These are phyloP conservation scores for Grantiella picta DNA, from an alignment of 2,113 vertebrate species.

Conservation along the genomic window DNA sequence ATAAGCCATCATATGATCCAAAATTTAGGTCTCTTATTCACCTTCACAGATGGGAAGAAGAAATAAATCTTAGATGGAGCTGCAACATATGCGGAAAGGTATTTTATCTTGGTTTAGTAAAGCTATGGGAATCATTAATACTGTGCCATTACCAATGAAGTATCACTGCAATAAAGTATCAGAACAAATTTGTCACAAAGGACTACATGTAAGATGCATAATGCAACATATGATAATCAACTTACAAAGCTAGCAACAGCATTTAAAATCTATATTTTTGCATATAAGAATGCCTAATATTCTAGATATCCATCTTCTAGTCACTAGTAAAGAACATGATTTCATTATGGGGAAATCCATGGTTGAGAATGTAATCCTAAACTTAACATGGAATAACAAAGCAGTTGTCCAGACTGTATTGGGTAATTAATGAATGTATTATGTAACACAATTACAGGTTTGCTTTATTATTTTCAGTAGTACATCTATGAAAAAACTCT, in stretches of 20 bases:
- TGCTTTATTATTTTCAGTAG: background rate
- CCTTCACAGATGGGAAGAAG: slow-evolving; percentile 35
- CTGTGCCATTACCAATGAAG: background rate
- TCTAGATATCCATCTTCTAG: background rate
- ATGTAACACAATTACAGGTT: background rate
- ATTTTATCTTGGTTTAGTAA: slow-evolving; percentile 51
- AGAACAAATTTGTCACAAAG: slow-evolving; percentile 3
- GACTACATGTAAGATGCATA: background rate
- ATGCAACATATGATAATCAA: slow-evolving; percentile 8
- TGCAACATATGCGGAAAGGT: slow-evolving; percentile 24
- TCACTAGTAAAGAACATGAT: background rate
- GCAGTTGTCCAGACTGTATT: background rate
- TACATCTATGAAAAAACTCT: background rate
- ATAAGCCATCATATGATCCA: background rate
- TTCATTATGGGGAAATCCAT: background rate
- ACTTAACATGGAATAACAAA: background rate
- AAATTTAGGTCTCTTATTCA: background rate
- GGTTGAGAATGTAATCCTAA: background rate
- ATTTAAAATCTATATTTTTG: slow-evolving; percentile 9
- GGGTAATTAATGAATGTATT: background rate
- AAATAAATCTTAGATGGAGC: slow-evolving; percentile 28
- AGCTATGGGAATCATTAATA: slow-evolving; percentile 13
- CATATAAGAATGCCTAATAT: background rate
- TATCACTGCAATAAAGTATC: background rate
- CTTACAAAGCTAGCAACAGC: background rate